A percentile compares a stretch with the other conserved stretches of the same genome.
Evolutionary conservation across 2,888 invertebrate genomes (phyloP).

Genomic region (Tiliacea citrago): DNA sequence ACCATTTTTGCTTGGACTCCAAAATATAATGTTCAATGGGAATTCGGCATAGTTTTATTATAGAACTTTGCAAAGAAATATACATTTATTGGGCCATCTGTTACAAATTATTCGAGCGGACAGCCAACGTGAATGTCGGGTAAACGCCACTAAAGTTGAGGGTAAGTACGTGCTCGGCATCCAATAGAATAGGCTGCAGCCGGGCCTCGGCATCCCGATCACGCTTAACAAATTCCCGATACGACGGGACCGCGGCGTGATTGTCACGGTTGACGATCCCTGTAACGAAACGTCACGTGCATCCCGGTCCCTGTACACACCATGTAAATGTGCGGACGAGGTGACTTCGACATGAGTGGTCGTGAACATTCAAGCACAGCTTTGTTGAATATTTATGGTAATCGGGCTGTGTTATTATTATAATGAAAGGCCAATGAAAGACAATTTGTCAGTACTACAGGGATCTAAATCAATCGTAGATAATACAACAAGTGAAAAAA

Average conservation of each 20-base stretch:
- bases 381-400: conserved; percentile 48
- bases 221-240: conserved; percentile 79
- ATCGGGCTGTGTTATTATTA: conserved; percentile 1
- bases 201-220: conserved; percentile 73
- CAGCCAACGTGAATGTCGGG: conserved; percentile 62
- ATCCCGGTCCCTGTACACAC: conserved; percentile 43
- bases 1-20: no score
- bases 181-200: conserved; percentile 50
- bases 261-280: conserved; percentile 72
- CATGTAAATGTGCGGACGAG: conserved; percentile 54
- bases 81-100: conserved; percentile 52
- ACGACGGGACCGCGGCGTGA: conserved; percentile 68
- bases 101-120: conserved; percentile 59
- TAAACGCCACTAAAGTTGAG: conserved; percentile 74
- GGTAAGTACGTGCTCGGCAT: conserved; percentile 72
- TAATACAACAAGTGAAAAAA: no score
- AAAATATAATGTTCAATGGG: background rate
- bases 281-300: conserved; percentile 65
- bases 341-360: conserved; percentile 45
- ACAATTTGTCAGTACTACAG: conserved; percentile 15
- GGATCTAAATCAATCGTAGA: conserved; percentile 10
- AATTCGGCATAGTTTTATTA: background rate
- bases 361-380: conserved; percentile 11
- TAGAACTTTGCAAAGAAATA: conserved; percentile 34
- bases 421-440: conserved; percentile 24